These are phyloP conservation scores for Leucophora obtusa DNA, from an alignment of 2,888 invertebrate genomes.

Conservation along the genomic window DNA sequence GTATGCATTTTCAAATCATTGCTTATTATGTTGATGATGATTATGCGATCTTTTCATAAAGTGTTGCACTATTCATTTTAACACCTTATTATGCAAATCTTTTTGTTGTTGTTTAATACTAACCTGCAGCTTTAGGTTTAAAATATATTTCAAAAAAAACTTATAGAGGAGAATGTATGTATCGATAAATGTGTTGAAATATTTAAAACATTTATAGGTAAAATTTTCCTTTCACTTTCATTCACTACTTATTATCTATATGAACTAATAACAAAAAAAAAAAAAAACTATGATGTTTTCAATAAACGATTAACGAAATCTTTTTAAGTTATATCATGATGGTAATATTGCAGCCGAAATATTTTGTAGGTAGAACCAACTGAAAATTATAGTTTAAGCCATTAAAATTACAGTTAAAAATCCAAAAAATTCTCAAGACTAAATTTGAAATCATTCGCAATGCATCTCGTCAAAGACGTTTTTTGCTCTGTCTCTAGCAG, in stretches of 20 bases:
- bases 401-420: too few relatives aligned
- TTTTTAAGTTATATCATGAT: too few relatives aligned
- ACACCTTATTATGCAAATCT: conserved; percentile 63
- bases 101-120: conserved; percentile 14
- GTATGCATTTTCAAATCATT: background rate
- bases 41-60: conserved; percentile 31
- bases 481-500: too few relatives aligned
- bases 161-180: conserved; percentile 30
- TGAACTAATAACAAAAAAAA: background rate
- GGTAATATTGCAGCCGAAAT: too few relatives aligned
- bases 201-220: background rate
- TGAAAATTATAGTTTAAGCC: too few relatives aligned
- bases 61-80: conserved; percentile 48
- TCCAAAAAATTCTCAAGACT: too few relatives aligned
- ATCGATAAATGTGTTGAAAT: conserved; percentile 29
- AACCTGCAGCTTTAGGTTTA: conserved; percentile 48
- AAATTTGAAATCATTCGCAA: too few relatives aligned
- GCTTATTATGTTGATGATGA: conserved; percentile 5
- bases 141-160: conserved; percentile 6
- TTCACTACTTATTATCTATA: conserved; percentile 14
- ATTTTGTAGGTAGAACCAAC: too few relatives aligned
- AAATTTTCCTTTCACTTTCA: conserved; percentile 53
- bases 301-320: background rate
- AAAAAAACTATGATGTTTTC: background rate
- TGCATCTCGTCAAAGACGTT: too few relatives aligned